Percentiles rank a stretch among this genome's conserved stretches.
Evolutionary conservation across 2,888 invertebrate genomes (phyloP).

Genomic region (Drosophila recens): DNA sequence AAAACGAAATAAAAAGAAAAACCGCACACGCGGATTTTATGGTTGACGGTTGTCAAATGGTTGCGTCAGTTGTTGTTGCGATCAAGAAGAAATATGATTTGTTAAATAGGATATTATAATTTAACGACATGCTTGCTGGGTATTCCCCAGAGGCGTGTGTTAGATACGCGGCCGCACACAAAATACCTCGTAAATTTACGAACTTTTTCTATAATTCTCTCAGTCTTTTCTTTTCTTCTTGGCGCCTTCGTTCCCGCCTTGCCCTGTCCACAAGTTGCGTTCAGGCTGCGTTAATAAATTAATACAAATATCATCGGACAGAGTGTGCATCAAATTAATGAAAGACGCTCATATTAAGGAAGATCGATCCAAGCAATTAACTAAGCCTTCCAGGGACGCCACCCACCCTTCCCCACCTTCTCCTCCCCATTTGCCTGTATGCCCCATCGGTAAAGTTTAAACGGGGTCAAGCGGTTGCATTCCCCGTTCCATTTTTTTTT

Average conservation of each 20-base stretch:
- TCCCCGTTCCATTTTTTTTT: slow-evolving; percentile 44
- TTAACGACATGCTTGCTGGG: slow-evolving; percentile 64
- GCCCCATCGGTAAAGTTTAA: slow-evolving; percentile 63
- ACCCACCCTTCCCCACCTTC: neutral
- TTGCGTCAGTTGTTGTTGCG: slow-evolving; percentile 59
- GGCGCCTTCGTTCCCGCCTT: slow-evolving; percentile 17
- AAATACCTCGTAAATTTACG: slow-evolving; percentile 51
- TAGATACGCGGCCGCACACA: slow-evolving; percentile 47
- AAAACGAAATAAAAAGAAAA: slow-evolving; percentile 1
- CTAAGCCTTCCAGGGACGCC: slow-evolving; percentile 29
- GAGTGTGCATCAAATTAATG: slow-evolving; percentile 63
- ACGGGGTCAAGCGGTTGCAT: slow-evolving; percentile 81
- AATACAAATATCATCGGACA: slow-evolving; percentile 65
- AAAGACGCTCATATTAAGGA: slow-evolving; percentile 44
- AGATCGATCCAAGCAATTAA: slow-evolving; percentile 46
- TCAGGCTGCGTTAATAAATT: slow-evolving; percentile 67
- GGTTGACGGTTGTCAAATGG: slow-evolving; percentile 57
- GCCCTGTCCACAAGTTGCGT: neutral
- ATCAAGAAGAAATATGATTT: slow-evolving; percentile 73
- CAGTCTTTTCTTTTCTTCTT: slow-evolving; percentile 2
- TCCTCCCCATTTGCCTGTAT: neutral
- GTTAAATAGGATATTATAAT: slow-evolving; percentile 68
- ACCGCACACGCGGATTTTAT: slow-evolving; percentile 62
- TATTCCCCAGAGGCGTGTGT: slow-evolving; percentile 62
- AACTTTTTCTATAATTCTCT: slow-evolving; percentile 12